These are phyloP conservation scores for Miichthys miiuy DNA, from an alignment of 2,797 vertebrate species.

Conservation along the genomic window DNA sequence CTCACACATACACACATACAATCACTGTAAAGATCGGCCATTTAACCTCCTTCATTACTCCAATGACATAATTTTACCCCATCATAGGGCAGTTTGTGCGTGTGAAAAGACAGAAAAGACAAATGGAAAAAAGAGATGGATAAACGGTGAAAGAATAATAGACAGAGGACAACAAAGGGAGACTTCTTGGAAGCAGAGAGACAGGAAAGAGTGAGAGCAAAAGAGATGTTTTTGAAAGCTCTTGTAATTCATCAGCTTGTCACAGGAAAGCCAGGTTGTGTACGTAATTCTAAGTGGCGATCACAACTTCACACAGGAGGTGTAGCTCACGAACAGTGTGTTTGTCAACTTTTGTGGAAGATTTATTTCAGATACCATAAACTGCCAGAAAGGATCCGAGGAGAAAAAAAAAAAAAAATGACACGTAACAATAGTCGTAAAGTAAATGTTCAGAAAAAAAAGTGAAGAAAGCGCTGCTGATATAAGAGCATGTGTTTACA, in stretches of 20 bases:
- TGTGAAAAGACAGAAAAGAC: conserved; percentile 27
- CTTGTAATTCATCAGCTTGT: conserved; percentile 70
- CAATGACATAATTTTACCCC: conserved; percentile 36
- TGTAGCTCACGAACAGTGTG: conserved; percentile 28
- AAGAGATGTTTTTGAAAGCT: conserved; percentile 61
- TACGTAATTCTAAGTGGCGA: conserved; percentile 62
- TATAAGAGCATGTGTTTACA: conserved; percentile 16
- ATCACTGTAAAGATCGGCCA: conserved; percentile 25
- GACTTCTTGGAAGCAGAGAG: conserved; percentile 43
- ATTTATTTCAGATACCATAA: conserved; percentile 50
- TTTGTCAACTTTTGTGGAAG: conserved; percentile 57
- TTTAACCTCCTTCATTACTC: conserved; percentile 59
- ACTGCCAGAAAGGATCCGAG: conserved; percentile 28
- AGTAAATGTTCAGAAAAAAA: conserved; percentile 5
- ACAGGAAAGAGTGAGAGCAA: conserved; percentile 45
- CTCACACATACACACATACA: conserved; percentile 9
- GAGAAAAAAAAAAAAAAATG: neutral
- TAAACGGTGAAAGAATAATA: conserved; percentile 24
- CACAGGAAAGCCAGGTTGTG: conserved; percentile 60
- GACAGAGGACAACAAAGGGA: conserved; percentile 33
- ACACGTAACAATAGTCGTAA: neutral
- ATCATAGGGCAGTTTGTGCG: conserved; percentile 11
- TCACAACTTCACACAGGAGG: conserved; percentile 59
- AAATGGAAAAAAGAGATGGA: conserved; percentile 11
- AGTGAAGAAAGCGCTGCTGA: conserved; percentile 10